Conservation (phyloP, 2,888 invertebrate genomes). For the Malthinus seriepunctatus region DNA sequence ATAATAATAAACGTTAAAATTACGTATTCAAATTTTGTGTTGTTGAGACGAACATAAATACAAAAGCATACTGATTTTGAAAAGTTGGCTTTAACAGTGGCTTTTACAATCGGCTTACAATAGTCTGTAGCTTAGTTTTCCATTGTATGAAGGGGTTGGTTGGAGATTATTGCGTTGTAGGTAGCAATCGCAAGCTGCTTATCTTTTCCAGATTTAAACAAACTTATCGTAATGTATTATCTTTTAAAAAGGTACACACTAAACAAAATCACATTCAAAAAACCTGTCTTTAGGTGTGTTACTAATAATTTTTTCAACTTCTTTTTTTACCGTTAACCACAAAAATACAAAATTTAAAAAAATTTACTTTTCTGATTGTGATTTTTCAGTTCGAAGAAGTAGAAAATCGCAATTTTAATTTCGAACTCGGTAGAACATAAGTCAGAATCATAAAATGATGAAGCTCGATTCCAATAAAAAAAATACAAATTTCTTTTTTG, state of each 20-base stretch:
- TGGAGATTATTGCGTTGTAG: conserved; percentile 11
- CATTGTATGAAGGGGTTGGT: background rate
- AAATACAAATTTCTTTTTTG: too few species aligned
- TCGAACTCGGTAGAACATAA: too few species aligned
- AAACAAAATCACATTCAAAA: background rate
- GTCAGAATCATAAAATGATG: too few species aligned
- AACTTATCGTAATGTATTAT: background rate
- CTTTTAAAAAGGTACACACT: background rate
- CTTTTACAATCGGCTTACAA: conserved; percentile 15
- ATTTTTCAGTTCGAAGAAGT: too few species aligned
- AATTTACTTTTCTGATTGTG: too few species aligned
- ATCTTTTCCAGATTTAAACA: conserved; percentile 10
- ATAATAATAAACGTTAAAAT: background rate
- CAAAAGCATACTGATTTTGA: background rate
- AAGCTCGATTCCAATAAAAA: too few species aligned
- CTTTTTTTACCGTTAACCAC: too few species aligned
- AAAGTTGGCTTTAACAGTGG: conserved; percentile 11
- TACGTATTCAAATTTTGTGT: background rate
- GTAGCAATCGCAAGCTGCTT: conserved; percentile 14
- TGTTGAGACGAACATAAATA: background rate
- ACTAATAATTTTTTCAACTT: too few species aligned
- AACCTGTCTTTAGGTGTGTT: background rate
- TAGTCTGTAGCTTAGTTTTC: conserved; percentile 2
- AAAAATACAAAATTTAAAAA: too few species aligned
- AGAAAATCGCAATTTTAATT: too few species aligned